Evolutionary conservation across 2,888 invertebrate genomes (phyloP), one percentile per base, ranked within the genome.

Genomic region (Dorcus parallelipipedus): DNA sequence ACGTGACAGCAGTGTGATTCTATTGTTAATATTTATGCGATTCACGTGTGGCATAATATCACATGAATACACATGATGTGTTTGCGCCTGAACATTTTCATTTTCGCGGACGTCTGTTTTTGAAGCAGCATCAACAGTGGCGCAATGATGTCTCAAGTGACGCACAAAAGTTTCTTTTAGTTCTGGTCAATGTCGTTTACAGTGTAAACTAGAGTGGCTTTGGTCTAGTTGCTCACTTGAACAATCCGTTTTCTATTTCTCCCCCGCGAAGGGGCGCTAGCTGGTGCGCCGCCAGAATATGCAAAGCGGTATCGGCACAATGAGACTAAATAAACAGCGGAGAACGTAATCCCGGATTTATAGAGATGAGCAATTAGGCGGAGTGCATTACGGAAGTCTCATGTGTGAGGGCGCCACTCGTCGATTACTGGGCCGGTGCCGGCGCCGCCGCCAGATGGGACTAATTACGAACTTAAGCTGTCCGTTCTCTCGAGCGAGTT

Each of bases 381-480:
- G 71, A 73, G 73, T 73, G 73, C 74, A 73, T 73, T 72, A 72
- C 71, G 64, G 65, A 70, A 74, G 78, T 71, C 77, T 76, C 78
- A 78, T 78, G 78, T 78, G 78, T 78, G 78, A 76, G 74, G 75
- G 72, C 73, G 73, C 71, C 69, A 73, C 71, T 75, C 75, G 76
- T 76, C 77, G 77, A 77, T 78, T 78, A 76, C 77, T 76, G 73
- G 74, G 72, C 71, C 76, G 72, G 71, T 73, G 70, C 70, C 70
- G 73, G 71, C 71, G 71, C 73, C 69, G 70, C 73, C 72, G 73
- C 78, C 78, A 78, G 78, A 78, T 78, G 78, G 78, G 78, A 77
- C 78, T 78, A 78, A 78, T 78, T 78, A 78, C 76, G 69, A 76
- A 76, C 77, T 77, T 78, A 77, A 76, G 75, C 77, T 65, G 58